Evolutionary conservation across 2,888 invertebrate genomes (phyloP), one percentile per base, ranked within the genome.

Genomic region (Ormia ochracea): DNA sequence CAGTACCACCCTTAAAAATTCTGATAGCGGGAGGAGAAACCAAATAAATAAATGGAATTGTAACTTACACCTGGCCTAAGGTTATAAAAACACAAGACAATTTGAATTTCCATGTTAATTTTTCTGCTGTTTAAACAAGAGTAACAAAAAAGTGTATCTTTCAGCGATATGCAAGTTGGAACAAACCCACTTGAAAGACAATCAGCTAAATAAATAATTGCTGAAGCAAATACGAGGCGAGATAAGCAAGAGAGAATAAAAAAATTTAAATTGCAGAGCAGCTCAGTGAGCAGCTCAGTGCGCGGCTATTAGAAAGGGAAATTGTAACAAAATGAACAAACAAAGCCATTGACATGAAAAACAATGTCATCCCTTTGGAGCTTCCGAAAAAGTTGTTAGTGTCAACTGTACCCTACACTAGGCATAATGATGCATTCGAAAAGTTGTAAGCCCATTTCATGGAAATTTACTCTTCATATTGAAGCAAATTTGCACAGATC

Each of bases 331-430:
- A 78, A 66, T 28, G 36, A 63, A 73, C 38, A 50, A 63, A 78
- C 52, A 73, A 56, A 56, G 61, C 5, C 33, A 73, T 84, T 84
- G 85, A 86, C 85, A 87, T 86, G 85, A 85, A 87, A 88, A 87
- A 85, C 86, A 85, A 86, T 87, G 87, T 88, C 86, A 88, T 85
- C 86, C 85, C 83, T 84, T 28, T 84, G 85, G 84, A 84, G 83
- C 83, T 70, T 19, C 61, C 54, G 56, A 41, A 52, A 43, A 63
- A 52, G 36, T 45, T 48, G 7, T 41, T 43, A 26, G 54, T 38
- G 21, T 52, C 14, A 33, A 10, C 14, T 45, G 19, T 28, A 26
- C 58, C 38, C 65, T 52, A 52, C 31, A 48, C 14, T 48, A 33
- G 6, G 12, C n/a, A n/a, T 31, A 5, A 31, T 45, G 17, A 5